A percentile compares a stretch with the other conserved stretches of the same genome.
phyloP scores from a whole-genome alignment of 2,797 vertebrate species.

The Muscicapa comitata region DNA sequence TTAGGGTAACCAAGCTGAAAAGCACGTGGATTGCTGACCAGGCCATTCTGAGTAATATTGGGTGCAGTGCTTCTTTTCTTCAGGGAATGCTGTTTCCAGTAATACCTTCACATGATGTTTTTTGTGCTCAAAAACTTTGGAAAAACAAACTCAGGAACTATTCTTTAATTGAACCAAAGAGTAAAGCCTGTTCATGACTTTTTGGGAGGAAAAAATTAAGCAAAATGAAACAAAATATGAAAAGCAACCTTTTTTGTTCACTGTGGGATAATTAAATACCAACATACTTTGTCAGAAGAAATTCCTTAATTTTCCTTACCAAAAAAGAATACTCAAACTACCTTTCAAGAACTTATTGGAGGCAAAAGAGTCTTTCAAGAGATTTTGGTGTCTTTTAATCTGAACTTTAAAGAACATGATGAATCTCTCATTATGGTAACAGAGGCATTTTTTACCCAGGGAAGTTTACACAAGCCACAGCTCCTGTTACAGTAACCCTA shows the following conservation, averaged over 20 bases:
- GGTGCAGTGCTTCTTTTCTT: neutral
- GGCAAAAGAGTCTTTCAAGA: neutral
- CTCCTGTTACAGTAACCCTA: constrained; percentile 43
- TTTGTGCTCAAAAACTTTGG: neutral
- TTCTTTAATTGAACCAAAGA: neutral
- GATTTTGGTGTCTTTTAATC: neutral
- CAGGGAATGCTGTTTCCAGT: neutral
- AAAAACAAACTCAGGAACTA: neutral
- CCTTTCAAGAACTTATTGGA: neutral
- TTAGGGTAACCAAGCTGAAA: neutral
- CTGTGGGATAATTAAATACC: neutral
- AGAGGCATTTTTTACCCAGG: neutral
- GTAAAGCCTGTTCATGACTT: neutral
- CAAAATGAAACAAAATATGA: neutral
- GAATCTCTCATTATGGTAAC: neutral
- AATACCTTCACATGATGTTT: neutral
- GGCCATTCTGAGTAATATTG: neutral
- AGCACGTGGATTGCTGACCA: neutral
- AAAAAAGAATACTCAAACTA: neutral
- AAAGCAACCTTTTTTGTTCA: neutral
- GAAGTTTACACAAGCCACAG: constrained; percentile 27
- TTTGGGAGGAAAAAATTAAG: neutral
- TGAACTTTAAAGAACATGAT: neutral
- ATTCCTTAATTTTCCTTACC: neutral
- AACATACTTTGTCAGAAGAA: neutral